Evolutionary conservation across 1,140 invertebrate species (phyloP), one percentile per base, ranked within the genome.

Genomic region (Aradophagus sp.): DNA sequence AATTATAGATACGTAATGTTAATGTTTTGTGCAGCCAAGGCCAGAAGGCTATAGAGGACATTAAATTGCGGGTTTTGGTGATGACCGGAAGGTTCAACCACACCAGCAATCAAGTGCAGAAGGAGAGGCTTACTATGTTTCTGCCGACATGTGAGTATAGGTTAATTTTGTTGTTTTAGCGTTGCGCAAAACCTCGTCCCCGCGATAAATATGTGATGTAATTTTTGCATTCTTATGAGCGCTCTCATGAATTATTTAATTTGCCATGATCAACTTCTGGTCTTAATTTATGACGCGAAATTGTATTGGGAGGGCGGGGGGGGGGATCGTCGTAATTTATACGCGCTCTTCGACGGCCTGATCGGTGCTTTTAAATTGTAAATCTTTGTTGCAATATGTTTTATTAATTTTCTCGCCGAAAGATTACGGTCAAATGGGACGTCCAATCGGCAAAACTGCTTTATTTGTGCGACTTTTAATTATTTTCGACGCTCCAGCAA

Each of bases 1-100:
- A 65, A 73, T 68, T 68, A 68, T 53, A 65, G 38, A 58, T 45
- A 52, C 12, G 36, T 63, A 58, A 68, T 68, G 53, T 72, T 67
- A 47, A 68, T 63, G 77, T 62, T n/a, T 68, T 81, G 68, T 77
- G 35, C 74, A 86, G 84, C 32, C 82, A 84, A 71, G 73, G 79
- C 29, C 79, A 84, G 42, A 86, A 83, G 44, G 81, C 79, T 44
- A 81, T 85, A 47, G 82, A 85, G 45, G 81, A 84, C 32, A 86
- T 85, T 15, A 86, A 84, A 68, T 63, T 77, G 48, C 76, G 74
- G 19, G 74, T 86, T 26, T 62, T 86, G 55, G 76, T 72, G 5
- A 59, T 84, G 53, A 85, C 84, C 5, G 82, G 84, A 56, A 77
- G 83, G 44, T 80, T 78, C 67, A 85, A 84, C 61, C 56, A 75